Percentiles rank a stretch among this genome's conserved stretches.
phyloP scores from a whole-genome alignment of 2,888 invertebrate genomes.

The Epinotia nisella region DNA sequence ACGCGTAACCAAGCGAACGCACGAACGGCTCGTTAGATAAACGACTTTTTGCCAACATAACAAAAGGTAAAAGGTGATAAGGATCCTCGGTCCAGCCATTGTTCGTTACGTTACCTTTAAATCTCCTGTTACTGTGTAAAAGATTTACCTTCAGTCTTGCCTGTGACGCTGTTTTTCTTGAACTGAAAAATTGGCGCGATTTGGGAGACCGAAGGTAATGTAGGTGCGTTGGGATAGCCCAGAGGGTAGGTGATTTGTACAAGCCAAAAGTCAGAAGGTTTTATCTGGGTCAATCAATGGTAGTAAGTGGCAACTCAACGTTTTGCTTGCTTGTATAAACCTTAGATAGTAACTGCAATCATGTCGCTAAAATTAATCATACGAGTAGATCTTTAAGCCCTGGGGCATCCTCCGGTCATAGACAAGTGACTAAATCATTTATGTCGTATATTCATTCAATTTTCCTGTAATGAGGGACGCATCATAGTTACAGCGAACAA shows the following conservation, averaged over 20 bases:
- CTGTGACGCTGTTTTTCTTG: conserved; percentile 43
- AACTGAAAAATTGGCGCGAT: conserved; percentile 42
- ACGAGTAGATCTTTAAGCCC: no score
- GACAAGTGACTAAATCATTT: no score
- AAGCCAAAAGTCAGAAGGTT: conserved; percentile 14
- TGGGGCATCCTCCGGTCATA: no score
- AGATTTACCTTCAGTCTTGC: conserved; percentile 43
- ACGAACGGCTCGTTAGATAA: conserved; percentile 46
- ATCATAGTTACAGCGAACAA: no score
- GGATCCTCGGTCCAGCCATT: conserved; percentile 49
- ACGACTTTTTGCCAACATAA: conserved; percentile 50
- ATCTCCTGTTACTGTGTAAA: conserved; percentile 47
- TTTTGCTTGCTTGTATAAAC: conserved; percentile 1
- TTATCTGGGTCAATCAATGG: conserved; percentile 5
- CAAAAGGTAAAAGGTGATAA: conserved; percentile 52
- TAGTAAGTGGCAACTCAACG: background rate
- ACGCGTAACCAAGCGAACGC: conserved; percentile 37
- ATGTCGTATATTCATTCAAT: no score
- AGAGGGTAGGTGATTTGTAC: conserved; percentile 15
- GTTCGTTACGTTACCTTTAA: conserved; percentile 51
- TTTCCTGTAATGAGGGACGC: no score
- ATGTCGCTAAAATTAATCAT: no score
- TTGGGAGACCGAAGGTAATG: conserved; percentile 29
- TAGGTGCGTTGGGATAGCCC: conserved; percentile 27
- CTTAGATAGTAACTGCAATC: background rate